These are phyloP conservation scores for Vombatus ursinus DNA, from an alignment of 2,113 vertebrate species.

Conservation along the genomic window DNA sequence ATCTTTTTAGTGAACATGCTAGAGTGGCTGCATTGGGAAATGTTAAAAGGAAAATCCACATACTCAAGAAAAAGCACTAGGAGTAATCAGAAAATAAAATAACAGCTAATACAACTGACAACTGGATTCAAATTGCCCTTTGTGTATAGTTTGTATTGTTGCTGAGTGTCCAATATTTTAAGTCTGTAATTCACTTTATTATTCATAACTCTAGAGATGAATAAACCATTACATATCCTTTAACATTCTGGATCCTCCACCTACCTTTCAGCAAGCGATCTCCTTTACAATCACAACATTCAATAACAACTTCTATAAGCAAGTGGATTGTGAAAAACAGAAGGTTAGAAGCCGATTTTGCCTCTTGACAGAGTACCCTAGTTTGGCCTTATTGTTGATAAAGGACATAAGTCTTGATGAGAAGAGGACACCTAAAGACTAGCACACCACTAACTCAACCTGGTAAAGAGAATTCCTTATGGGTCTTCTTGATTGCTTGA, in stretches of 20 bases:
- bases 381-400: constrained; percentile 97
- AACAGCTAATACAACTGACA: not conserved
- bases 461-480: constrained; percentile 87
- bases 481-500: constrained; percentile 95
- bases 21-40: not conserved
- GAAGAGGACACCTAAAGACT: constrained; percentile 92
- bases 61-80: too few species aligned
- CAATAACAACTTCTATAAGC: not conserved
- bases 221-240: not conserved
- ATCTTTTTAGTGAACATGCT: constrained; percentile 15
- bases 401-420: constrained; percentile 99
- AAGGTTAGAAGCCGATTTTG: constrained; percentile 92
- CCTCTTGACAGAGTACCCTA: constrained; percentile 97
- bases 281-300: not conserved
- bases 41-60: not conserved
- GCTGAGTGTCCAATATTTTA: not conserved
- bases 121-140: not conserved
- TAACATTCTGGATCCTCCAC: not conserved
- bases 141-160: not conserved
- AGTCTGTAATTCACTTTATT: not conserved
- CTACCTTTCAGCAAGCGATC: not conserved
- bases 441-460: constrained; percentile 88
- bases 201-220: not conserved
- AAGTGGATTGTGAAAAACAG: fast-evolving
- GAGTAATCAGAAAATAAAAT: not conserved